Conservation (phyloP, 2,888 invertebrate genomes). For the Serrognathus titanus region DNA sequence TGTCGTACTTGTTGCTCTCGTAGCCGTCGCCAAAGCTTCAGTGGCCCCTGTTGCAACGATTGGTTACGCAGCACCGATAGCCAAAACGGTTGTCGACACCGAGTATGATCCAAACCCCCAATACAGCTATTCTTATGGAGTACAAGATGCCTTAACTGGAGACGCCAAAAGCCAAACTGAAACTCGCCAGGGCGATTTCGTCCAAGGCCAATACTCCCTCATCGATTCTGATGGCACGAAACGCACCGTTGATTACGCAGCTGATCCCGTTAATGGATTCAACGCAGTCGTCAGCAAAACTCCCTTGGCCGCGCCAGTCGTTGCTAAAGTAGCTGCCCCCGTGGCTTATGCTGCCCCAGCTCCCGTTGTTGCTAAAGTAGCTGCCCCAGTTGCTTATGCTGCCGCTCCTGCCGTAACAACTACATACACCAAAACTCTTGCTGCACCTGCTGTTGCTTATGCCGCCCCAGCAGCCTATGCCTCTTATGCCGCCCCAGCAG, state of each 20-base stretch:
- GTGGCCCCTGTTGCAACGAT: constrained; percentile 13
- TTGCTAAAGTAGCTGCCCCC: constrained; percentile 43
- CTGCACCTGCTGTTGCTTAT: constrained; percentile 13
- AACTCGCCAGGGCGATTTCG: constrained; percentile 62
- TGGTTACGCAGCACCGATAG: constrained; percentile 17
- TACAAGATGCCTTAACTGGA: constrained; percentile 56
- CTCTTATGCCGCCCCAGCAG: constrained; percentile 2
- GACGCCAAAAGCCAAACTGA: constrained; percentile 61
- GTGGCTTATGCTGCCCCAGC: constrained; percentile 29
- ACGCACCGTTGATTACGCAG: constrained; percentile 61
- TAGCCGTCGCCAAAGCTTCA: constrained; percentile 12
- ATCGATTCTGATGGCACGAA: constrained; percentile 60
- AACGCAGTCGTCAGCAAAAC: constrained; percentile 56
- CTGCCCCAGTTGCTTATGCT: constrained; percentile 17
- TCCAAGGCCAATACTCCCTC: constrained; percentile 58
- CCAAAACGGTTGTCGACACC: constrained; percentile 30
- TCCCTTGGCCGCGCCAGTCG: constrained; percentile 45
- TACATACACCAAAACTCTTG: not conserved
- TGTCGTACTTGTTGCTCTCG: constrained; percentile 16
- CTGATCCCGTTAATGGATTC: constrained; percentile 55
- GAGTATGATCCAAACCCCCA: constrained; percentile 49
- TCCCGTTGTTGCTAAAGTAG: constrained; percentile 11
- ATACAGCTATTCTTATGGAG: constrained; percentile 58
- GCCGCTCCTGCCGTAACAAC: constrained; percentile 36
- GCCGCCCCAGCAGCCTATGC: constrained; percentile 12